Base-by-base conservation (phyloP, 2,113 vertebrate genomes). In the Saccopteryx leptura region DNA sequence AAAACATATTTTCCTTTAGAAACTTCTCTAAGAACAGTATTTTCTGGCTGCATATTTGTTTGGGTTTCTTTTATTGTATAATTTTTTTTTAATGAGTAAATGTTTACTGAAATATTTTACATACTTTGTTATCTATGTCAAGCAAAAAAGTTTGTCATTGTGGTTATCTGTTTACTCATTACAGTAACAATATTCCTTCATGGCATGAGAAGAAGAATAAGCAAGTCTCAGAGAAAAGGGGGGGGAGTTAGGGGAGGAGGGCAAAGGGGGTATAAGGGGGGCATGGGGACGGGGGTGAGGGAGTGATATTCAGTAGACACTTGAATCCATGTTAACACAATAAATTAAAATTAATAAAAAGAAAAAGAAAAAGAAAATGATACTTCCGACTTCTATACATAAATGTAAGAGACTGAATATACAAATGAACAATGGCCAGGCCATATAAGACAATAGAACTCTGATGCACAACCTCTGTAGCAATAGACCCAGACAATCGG, bases 101-200 rank as follows among this genome's bases (percentile, higher is more conserved):
- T 71, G 92, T 97, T 90, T 80, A 94, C 46, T 95, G 58, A 91
- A 58, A 65, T 90, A 5, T 71, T 89, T 78, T 56, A 4, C 33
- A 94, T 76, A 58, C 63, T 97, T 91, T 90, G 23, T 84, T 90
- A 52, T 33, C 68, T 4, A 71, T 18, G n/a, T 46, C 31, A 84
- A 91, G 50, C 50, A 88, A 88, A 18, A 81, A 56, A 61, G 33
- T 61, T 39, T 87, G 28, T 69, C 81, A 83, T 89, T 58, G 17
- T 72, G 58, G 26, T 71, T 50, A 76, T 79, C 13, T 50, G 28
- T 26, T 93, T 75, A 86, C 48, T 65, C 46, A 60, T 60, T n/a
- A 66, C 5, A 54, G 23, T n/a, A 10, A 76, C 89, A 74, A 54
- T 71, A 23, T 15, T 65, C 14, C 14, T 60, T 72, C 26, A 17